Percentiles rank a stretch among this genome's conserved stretches.
These are phyloP conservation scores for Drosophila mercatorum DNA, from an alignment of 2,888 invertebrate genomes.

Conservation along the genomic window DNA sequence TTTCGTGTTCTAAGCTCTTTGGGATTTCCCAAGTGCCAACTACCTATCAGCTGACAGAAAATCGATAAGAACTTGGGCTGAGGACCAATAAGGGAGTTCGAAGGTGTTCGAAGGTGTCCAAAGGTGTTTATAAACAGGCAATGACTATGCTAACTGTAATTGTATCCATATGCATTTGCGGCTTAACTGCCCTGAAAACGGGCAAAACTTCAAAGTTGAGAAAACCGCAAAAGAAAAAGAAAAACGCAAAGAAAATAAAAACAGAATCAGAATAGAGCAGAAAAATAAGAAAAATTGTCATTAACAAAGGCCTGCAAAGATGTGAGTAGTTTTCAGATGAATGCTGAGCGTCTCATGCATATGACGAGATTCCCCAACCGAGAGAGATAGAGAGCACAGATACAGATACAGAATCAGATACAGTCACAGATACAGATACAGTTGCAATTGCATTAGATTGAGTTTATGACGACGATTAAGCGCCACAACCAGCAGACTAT, in stretches of 20 bases:
- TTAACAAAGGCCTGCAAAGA: constrained; percentile 65
- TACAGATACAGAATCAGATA: constrained; percentile 21
- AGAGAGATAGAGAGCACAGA: constrained; percentile 30
- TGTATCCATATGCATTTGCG: constrained; percentile 62
- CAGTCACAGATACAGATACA: constrained; percentile 24
- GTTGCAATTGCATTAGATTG: constrained; percentile 43
- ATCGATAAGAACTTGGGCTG: constrained; percentile 1
- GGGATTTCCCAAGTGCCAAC: not conserved
- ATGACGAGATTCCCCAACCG: constrained; percentile 24
- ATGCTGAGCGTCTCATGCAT: constrained; percentile 36
- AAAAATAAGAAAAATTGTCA: constrained; percentile 17
- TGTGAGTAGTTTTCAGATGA: constrained; percentile 35
- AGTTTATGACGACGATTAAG: constrained; percentile 51
- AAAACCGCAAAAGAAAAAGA: constrained; percentile 65
- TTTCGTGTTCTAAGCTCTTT: not conserved
- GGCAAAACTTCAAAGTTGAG: constrained; percentile 55
- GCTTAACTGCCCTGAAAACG: constrained; percentile 32
- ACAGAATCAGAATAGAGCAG: not conserved
- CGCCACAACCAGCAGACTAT: constrained; percentile 48
- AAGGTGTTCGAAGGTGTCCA: not conserved
- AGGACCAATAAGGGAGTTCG: not conserved
- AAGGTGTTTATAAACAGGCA: constrained; percentile 1
- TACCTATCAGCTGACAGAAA: constrained; percentile 1
- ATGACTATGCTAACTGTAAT: constrained; percentile 62
- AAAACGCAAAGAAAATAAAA: not conserved